Evolutionary conservation across 2,888 invertebrate genomes (phyloP).

Genomic region (Lasioglossum marginatum): DNA sequence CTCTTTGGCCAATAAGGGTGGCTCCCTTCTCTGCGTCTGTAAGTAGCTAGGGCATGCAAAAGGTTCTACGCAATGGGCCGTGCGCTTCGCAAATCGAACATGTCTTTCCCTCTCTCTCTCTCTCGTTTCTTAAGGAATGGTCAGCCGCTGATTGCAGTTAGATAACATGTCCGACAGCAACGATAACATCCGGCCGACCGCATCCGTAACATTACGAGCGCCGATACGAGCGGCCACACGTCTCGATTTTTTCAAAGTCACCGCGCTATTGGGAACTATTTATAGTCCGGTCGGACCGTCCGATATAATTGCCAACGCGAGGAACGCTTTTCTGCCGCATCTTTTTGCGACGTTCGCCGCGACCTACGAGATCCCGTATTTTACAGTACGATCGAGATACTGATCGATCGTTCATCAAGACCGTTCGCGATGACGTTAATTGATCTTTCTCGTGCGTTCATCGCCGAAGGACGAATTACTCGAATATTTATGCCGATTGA

Average conservation of each 20-base stretch:
- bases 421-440: background rate
- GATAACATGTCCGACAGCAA: constrained; percentile 35
- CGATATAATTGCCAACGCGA: background rate
- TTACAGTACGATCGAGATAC: background rate
- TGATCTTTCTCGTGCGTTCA: background rate
- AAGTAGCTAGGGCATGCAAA: background rate
- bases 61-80: no score
- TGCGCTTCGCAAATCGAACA: background rate
- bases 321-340: background rate
- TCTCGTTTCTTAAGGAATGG: constrained; percentile 57
- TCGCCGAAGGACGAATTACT: background rate
- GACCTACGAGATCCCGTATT: background rate
- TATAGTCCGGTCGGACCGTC: background rate
- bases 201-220: background rate
- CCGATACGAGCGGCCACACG: background rate
- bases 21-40: no score
- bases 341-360: background rate
- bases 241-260: constrained; percentile 27
- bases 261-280: constrained; percentile 1
- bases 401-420: no score
- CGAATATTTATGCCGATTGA: background rate
- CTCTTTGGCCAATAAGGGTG: background rate
- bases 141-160: constrained; percentile 17
- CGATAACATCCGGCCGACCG: constrained; percentile 15
- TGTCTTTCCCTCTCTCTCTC: constrained; percentile 18